These are phyloP conservation scores for Tolmerus cingulatus DNA, from an alignment of 2,888 invertebrate species.

Conservation along the genomic window DNA sequence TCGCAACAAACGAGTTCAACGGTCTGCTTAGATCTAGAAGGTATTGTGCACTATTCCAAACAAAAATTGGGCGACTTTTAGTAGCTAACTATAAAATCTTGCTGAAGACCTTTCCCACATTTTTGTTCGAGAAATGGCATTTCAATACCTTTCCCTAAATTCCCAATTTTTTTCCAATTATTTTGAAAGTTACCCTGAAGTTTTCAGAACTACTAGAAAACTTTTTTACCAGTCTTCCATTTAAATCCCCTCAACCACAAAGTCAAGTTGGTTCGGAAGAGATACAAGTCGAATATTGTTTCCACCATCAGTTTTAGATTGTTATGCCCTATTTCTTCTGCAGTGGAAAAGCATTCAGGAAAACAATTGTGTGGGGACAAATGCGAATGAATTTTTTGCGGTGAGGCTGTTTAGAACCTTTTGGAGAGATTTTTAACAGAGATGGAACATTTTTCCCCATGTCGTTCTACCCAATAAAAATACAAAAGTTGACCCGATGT, in stretches of 20 bases:
- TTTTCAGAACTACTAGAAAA: background rate
- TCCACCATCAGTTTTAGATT: background rate
- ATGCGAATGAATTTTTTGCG: background rate
- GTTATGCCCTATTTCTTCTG: background rate
- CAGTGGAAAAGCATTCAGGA: background rate
- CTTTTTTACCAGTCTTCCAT: background rate
- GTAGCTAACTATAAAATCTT: background rate
- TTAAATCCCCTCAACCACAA: background rate
- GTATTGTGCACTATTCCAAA: background rate
- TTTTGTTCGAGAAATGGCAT: background rate
- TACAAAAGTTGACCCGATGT: background rate
- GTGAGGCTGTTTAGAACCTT: background rate
- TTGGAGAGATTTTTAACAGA: background rate
- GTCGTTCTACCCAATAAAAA: background rate
- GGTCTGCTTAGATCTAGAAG: background rate
- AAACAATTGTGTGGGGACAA: background rate
- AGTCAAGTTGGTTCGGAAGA: background rate
- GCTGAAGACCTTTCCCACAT: background rate
- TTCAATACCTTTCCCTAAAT: background rate
- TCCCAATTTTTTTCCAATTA: background rate
- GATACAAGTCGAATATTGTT: background rate
- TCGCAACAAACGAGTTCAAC: background rate
- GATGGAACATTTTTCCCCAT: background rate
- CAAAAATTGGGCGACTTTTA: background rate
- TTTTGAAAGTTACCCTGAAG: background rate